Evolutionary conservation across 2,888 invertebrate genomes (phyloP).

Genomic region (Linyphia triangularis): DNA sequence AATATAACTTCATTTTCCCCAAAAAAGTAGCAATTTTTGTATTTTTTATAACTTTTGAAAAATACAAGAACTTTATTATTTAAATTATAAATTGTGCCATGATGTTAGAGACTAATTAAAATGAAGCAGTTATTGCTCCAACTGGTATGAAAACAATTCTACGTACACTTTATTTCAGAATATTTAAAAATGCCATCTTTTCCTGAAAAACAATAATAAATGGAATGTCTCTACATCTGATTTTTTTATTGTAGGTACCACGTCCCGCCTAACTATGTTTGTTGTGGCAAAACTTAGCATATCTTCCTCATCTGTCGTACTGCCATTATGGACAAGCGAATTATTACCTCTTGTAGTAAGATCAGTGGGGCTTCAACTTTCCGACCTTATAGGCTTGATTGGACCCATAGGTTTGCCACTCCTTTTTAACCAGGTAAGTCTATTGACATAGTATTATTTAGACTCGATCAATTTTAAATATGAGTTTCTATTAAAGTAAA

Average conservation of each 20-base stretch:
- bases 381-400: conserved; percentile 56
- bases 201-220: no score
- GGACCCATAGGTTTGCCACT: conserved; percentile 70
- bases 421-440: conserved; percentile 65
- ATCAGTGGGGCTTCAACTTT: conserved; percentile 53
- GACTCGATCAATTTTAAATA: not conserved
- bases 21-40: no score
- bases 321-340: conserved; percentile 74
- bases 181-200: no score
- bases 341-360: conserved; percentile 70
- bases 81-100: no score
- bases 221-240: no score
- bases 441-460: not conserved
- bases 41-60: no score
- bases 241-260: conserved; percentile 36
- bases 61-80: no score
- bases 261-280: conserved; percentile 69
- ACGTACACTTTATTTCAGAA: no score
- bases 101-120: no score
- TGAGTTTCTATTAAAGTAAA: not conserved
- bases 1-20: no score
- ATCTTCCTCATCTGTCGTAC: conserved; percentile 71
- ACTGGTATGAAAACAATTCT: no score
- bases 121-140: no score
- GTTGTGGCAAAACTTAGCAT: conserved; percentile 75